These are phyloP conservation scores for Isaurus tuberculatus DNA, from an alignment of 92 coral and sea anemone species.

Conservation along the genomic window DNA sequence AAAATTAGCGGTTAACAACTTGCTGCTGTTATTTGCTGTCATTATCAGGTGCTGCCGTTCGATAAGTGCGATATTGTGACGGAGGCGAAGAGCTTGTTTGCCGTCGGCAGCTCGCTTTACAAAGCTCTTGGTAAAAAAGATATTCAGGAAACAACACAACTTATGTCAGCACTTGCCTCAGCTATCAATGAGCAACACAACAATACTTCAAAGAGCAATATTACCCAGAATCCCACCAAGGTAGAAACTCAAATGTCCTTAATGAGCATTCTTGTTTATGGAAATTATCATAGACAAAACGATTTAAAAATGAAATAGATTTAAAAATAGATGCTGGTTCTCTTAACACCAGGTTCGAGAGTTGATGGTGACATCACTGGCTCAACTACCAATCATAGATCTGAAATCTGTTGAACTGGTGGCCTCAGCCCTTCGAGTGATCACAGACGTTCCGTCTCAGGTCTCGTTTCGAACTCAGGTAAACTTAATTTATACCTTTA, in stretches of 20 bases:
- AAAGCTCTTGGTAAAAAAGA: slow-evolving; percentile 31
- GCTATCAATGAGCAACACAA: neutral
- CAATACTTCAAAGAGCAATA: neutral
- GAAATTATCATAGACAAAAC: neutral
- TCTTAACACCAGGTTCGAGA: slow-evolving; percentile 59
- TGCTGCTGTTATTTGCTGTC: too few species aligned
- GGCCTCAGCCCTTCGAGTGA: slow-evolving; percentile 58
- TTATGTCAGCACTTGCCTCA: slow-evolving; percentile 29
- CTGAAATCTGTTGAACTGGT: slow-evolving; percentile 55
- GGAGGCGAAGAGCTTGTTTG: slow-evolving; percentile 2
- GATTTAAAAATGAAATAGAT: too few species aligned
- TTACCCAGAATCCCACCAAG: neutral
- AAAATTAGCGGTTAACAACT: too few species aligned
- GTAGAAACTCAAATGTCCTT: neutral
- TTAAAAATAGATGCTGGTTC: neutral
- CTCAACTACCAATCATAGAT: slow-evolving; percentile 43
- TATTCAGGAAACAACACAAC: slow-evolving; percentile 24
- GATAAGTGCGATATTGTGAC: neutral
- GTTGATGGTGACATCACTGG: slow-evolving; percentile 45
- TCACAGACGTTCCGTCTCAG: slow-evolving; percentile 59
- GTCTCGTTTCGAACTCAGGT: slow-evolving; percentile 72
- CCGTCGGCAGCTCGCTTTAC: slow-evolving; percentile 7
- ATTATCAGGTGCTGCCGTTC: slow-evolving; percentile 20
- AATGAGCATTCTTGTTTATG: neutral
- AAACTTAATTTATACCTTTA: neutral